Percentiles rank a stretch among this genome's conserved stretches.
These are phyloP conservation scores for Cheilosia impressa DNA, from an alignment of 2,888 invertebrate genomes.

Conservation along the genomic window DNA sequence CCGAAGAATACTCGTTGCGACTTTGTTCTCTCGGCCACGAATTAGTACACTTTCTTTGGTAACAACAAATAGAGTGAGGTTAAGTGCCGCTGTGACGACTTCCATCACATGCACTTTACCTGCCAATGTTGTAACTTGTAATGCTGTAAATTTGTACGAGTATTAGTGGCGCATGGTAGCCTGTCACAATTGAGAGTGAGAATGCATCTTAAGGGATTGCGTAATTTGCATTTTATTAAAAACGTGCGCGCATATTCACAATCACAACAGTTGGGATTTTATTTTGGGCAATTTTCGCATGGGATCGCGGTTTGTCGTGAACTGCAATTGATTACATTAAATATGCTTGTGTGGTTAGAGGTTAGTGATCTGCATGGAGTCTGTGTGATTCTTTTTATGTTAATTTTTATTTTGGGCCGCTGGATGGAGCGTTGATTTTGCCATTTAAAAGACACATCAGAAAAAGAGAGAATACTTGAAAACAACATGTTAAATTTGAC, in stretches of 20 bases:
- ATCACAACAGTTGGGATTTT: constrained; percentile 1
- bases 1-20: background rate
- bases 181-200: too few species aligned
- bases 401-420: background rate
- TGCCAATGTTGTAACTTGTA: background rate
- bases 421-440: too few species aligned
- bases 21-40: background rate
- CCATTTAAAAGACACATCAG: too few species aligned
- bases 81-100: background rate
- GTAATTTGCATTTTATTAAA: too few species aligned
- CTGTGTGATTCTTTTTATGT: constrained; percentile 30
- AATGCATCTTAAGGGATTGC: too few species aligned
- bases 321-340: constrained; percentile 35
- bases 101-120: constrained; percentile 26
- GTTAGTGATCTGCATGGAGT: constrained; percentile 18
- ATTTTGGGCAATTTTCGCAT: constrained; percentile 3
- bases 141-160: too few species aligned
- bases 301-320: background rate
- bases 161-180: too few species aligned
- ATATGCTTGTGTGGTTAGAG: background rate
- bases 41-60: background rate
- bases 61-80: background rate
- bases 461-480: too few species aligned
- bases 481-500: too few species aligned
- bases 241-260: too few species aligned